These are phyloP conservation scores for Andrena bicolor DNA, from an alignment of 2,888 invertebrate genomes.

Conservation along the genomic window DNA sequence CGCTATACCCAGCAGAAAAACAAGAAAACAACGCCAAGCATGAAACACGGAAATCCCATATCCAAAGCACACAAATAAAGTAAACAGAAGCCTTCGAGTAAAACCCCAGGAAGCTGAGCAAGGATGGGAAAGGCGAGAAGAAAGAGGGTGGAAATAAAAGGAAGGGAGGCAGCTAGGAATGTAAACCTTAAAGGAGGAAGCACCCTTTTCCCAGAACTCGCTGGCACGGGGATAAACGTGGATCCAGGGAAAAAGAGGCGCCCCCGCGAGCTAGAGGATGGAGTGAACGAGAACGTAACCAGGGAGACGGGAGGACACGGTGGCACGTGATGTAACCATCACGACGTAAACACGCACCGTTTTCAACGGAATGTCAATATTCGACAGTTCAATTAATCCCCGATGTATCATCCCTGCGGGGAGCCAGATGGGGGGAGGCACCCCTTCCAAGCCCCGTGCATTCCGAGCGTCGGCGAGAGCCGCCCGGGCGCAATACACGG, in stretches of 20 bases:
- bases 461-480: slow-evolving; percentile 44
- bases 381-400: slow-evolving; percentile 79
- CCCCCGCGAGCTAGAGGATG: not conserved
- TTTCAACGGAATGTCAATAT: slow-evolving; percentile 75
- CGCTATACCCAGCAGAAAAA: not conserved
- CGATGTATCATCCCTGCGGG: slow-evolving; percentile 62
- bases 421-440: slow-evolving; percentile 36
- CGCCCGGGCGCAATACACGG: slow-evolving; percentile 37
- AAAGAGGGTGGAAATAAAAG: not conserved
- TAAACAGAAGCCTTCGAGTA: not conserved
- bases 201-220: too few relatives aligned
- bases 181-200: too few relatives aligned
- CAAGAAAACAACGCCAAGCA: not conserved
- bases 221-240: too few relatives aligned
- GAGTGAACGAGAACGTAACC: not conserved
- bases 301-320: not conserved
- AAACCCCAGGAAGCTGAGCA: not conserved
- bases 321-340: slow-evolving; percentile 51
- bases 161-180: too few relatives aligned
- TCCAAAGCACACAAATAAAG: slow-evolving; percentile 5
- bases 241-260: too few relatives aligned
- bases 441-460: slow-evolving; percentile 22
- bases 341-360: slow-evolving; percentile 60
- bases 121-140: not conserved
- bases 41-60: not conserved